Evolutionary conservation across 2,797 vertebrate species (phyloP), one percentile per base, ranked within the genome.

Genomic region (Neomorphus geoffroyi): DNA sequence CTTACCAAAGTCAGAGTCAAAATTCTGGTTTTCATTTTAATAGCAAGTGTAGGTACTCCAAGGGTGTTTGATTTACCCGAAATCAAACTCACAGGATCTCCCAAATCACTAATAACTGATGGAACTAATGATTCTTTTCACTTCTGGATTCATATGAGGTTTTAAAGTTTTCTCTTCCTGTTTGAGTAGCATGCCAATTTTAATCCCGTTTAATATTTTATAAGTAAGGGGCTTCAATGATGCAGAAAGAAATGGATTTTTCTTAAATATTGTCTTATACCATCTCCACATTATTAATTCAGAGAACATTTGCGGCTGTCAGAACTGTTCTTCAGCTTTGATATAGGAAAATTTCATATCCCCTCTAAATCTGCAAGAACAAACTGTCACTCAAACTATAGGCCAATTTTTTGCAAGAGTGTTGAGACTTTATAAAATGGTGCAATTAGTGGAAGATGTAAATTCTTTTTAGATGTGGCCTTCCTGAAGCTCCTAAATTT

Each of bases 341-440:
- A 95, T 90, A 60, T 75, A 50, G 75, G 75, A 97, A 93, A 93
- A 96, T 90, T 90, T 93, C 95, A 85, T 93, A 90, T 89, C 86
- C 54, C 43, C 35, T 96, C 74, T 87, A 97, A 97, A 97, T 91
- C 53, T 92, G 79, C 82, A 94, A 84, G 74, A 56, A 85, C 93
- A 96, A 91, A 96, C 92, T 88, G 90, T 93, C 96, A 96, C 78
- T 96, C 94, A 96, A 74, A 89, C 22, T 56, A 85, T 54, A 74
- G 73, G 74, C 92, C 64, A 92, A 72, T 88, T 95, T 96, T 95
- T 95, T 97, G 72, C 96, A 96, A 91, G 79, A 88, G 61, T 64
- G 65, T 73, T 96, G 77, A 96, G 78, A 83, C 87, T 95, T 95
- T 93, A 81, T 90, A 87, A 97, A 97, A 97, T 71, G 8, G 94